These are phyloP conservation scores for Catagonus wagneri DNA, from an alignment of 2,113 vertebrate species.

Conservation along the genomic window DNA sequence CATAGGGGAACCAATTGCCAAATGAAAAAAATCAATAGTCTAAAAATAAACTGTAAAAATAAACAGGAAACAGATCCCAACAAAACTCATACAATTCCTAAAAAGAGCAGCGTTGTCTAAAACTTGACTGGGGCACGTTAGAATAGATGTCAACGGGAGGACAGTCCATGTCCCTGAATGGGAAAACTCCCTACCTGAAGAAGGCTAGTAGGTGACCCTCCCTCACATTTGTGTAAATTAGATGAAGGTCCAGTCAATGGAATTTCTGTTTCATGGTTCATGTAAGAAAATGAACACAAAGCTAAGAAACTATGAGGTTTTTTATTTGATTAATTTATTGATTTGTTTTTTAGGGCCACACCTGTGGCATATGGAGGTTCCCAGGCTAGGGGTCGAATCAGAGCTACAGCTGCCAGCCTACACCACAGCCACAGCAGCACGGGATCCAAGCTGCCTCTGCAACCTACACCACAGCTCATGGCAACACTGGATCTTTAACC, in stretches of 20 bases:
- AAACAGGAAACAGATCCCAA: not conserved
- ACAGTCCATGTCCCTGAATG: not conserved
- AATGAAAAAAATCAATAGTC: slow-evolving; percentile 14
- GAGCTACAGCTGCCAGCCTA: too few species aligned
- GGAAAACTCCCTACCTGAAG: not conserved
- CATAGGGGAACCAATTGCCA: not conserved
- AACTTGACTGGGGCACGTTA: not conserved
- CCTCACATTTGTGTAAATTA: not conserved
- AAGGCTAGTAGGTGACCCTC: not conserved
- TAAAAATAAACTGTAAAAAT: not conserved
- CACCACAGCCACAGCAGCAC: too few species aligned
- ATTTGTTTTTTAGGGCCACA: too few species aligned
- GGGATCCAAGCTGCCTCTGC: too few species aligned
- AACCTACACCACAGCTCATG: too few species aligned
- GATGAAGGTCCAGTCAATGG: not conserved
- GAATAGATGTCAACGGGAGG: not conserved
- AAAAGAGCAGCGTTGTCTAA: slow-evolving; percentile 38
- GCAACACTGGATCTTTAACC: too few species aligned
- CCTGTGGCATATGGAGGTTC: too few species aligned
- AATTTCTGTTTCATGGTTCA: slow-evolving; percentile 4
- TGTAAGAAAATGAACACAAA: slow-evolving; percentile 30
- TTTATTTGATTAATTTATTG: too few species aligned
- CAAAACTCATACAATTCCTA: not conserved
- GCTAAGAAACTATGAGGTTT: not conserved
- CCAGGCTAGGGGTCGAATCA: too few species aligned